Conservation (phyloP, 2,113 vertebrate species). For the Colinus virginianus region DNA sequence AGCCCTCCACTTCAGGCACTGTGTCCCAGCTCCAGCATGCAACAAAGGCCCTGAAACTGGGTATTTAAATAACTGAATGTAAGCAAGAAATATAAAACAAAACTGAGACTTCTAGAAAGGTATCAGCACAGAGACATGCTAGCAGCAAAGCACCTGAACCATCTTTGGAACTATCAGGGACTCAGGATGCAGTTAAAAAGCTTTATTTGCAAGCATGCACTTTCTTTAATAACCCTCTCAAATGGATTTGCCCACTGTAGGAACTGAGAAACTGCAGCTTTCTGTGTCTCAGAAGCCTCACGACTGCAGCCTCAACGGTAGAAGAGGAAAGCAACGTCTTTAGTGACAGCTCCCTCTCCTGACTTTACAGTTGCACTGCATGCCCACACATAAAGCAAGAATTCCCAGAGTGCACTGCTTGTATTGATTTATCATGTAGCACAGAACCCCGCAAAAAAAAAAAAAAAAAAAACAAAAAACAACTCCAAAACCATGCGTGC, state of each 20-base stretch:
- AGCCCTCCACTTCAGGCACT: not conserved
- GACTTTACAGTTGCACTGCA: not conserved
- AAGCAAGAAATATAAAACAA: not conserved
- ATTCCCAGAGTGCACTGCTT: not conserved
- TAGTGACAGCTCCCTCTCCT: conserved; percentile 19
- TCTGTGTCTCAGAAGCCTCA: not conserved
- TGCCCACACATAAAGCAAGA: accelerated
- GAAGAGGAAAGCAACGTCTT: not conserved
- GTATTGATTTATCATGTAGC: not conserved
- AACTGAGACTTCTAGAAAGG: not conserved
- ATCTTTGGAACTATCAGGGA: not conserved
- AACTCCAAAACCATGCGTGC: not conserved
- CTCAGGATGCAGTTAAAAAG: not conserved
- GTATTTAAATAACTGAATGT: not conserved
- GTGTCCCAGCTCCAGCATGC: not conserved
- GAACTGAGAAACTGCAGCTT: not conserved
- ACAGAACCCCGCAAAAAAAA: not conserved
- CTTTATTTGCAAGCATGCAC: not conserved
- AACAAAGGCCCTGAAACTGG: not conserved
- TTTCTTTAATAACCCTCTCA: not conserved
- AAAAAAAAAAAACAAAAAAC: not conserved
- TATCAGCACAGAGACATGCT: not conserved
- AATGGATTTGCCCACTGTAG: not conserved
- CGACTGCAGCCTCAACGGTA: not conserved
- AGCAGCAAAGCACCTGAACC: not conserved